Conservation (phyloP, 2,113 vertebrate species). For the Sciurus niger region DNA sequence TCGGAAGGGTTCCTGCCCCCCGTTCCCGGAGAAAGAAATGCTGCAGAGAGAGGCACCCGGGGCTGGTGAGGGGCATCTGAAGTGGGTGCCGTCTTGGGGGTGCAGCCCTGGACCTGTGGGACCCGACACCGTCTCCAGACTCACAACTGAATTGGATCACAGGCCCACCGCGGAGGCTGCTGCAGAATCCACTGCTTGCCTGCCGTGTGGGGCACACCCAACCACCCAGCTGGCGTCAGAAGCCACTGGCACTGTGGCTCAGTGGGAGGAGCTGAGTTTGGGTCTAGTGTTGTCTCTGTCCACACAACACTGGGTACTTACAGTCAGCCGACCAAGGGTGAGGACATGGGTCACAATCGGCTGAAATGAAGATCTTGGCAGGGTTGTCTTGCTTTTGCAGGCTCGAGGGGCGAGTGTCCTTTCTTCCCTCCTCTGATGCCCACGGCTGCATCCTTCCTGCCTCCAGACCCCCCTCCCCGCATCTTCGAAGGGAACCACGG, state of each 20-base stretch:
- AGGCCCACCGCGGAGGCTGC: background rate
- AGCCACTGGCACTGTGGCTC: background rate
- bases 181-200: background rate
- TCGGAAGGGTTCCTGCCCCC: background rate
- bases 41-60: background rate
- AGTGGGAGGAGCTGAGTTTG: too few relatives aligned
- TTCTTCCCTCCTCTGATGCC: background rate
- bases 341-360: too few relatives aligned
- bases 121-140: background rate
- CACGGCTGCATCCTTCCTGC: accelerated
- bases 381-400: background rate
- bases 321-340: background rate
- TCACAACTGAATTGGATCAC: background rate
- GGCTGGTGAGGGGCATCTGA: background rate
- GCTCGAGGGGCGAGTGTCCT: accelerated
- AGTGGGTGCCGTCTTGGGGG: too few relatives aligned
- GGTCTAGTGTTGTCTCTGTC: background rate
- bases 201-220: background rate
- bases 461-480: accelerated
- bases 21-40: too few relatives aligned
- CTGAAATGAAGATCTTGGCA: background rate
- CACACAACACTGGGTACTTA: background rate
- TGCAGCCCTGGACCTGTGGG: background rate
- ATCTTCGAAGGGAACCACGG: background rate
- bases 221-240: background rate